Evolutionary conservation across 2,113 vertebrate genomes (phyloP), one percentile per base, ranked within the genome.

Genomic region (Axis porcinus): DNA sequence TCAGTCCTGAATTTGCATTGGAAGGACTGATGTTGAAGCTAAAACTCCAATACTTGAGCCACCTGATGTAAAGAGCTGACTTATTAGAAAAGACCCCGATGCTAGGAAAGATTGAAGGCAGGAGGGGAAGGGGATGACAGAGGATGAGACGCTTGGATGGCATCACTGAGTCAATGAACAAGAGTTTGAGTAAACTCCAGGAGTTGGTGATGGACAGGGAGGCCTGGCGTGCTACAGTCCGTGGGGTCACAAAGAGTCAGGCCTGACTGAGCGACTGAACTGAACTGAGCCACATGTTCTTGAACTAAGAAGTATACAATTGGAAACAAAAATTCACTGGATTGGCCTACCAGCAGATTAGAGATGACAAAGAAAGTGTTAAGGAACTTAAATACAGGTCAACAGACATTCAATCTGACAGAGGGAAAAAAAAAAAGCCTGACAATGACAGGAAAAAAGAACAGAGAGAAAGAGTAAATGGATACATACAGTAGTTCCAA

Each of bases 251-350:
- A 70, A 70, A 21, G n/a, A 40, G 67, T 70, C 4, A 0, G 67
- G 40, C 19, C 6, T 0, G 1, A 36, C n/a, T 70, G 64, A 67
- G n/a, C 1, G 0, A 36, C 64, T 70, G 17, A 36, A 36, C 64
- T 70, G 64, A 70, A 11, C 64, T 70, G 64, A 79, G 28, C 28
- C n/a, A 40, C 14, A 27, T 16, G n/a, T 78, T 89, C n/a, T 54
- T 47, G 25, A 88, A 83, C 33, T 83, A 57, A 82, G 57, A 91
- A 17, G 5, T 23, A 47, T 47, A 93, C 23, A 21, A 50, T 11
- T 19, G 52, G 27, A 70, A 57, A 86, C 78, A n/a, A 90, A 93
- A 43, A 74, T 47, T 54, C 43, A 62, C 47, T 70, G 11, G 40
- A 79, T 10, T 55, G 47, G 21, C 15, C 85, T 82, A 64, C n/a